These are phyloP conservation scores for Drosophila chauvacae DNA, from an alignment of 1,140 invertebrate genomes.

Conservation along the genomic window DNA sequence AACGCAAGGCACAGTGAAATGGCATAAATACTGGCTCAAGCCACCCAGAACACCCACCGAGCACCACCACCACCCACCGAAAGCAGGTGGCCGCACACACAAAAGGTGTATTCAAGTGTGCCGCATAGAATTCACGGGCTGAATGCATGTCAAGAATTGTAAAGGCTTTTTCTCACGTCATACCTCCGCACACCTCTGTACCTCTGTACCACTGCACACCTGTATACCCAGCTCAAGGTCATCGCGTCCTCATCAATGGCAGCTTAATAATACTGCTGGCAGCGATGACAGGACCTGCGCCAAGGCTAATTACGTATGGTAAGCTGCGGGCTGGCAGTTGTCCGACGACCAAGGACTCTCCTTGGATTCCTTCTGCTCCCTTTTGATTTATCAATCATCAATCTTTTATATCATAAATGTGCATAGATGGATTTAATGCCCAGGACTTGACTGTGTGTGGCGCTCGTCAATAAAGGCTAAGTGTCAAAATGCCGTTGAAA, in stretches of 20 bases:
- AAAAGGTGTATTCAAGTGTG: slow-evolving; percentile 64
- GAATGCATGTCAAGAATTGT: slow-evolving; percentile 73
- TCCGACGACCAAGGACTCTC: background rate
- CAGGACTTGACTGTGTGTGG: background rate
- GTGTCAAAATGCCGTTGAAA: background rate
- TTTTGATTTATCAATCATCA: background rate
- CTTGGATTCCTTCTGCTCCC: background rate
- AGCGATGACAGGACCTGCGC: slow-evolving; percentile 21
- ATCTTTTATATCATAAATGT: background rate
- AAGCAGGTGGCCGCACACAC: slow-evolving; percentile 7
- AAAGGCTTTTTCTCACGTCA: slow-evolving; percentile 45
- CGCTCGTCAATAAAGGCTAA: background rate
- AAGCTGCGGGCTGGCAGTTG: background rate
- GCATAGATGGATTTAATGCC: background rate
- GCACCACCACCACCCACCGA: background rate
- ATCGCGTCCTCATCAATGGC: slow-evolving; percentile 37
- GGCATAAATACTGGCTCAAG: slow-evolving; percentile 16
- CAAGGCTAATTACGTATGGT: slow-evolving; percentile 32
- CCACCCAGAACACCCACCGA: slow-evolving; percentile 15
- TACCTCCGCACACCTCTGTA: background rate
- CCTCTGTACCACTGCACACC: background rate
- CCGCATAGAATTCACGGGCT: slow-evolving; percentile 65
- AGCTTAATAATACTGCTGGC: slow-evolving; percentile 36
- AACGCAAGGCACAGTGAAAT: background rate
- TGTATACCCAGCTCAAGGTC: slow-evolving; percentile 10